A percentile compares a stretch with the other conserved stretches of the same genome.
These are phyloP conservation scores for Synodontis membranacea DNA, from an alignment of 2,113 vertebrate genomes.

Conservation along the genomic window DNA sequence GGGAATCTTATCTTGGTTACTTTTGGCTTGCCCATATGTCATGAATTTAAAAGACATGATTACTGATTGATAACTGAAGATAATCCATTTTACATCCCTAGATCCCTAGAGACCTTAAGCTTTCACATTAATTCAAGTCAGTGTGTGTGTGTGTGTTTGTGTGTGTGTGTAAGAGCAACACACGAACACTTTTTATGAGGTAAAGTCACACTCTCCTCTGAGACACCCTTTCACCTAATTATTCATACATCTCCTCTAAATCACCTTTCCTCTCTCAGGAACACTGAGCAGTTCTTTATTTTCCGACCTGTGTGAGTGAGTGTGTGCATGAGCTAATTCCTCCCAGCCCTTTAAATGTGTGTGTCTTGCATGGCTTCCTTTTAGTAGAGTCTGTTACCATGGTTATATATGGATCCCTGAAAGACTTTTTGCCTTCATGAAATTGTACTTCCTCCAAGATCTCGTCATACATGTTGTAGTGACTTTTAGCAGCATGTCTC, in stretches of 20 bases:
- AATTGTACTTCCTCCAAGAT: not conserved
- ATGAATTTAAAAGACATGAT: not conserved
- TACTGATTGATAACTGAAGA: not conserved
- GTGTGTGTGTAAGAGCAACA: not conserved
- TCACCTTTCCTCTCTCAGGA: slow-evolving; percentile 16
- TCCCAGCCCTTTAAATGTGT: not conserved
- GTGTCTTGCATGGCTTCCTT: slow-evolving; percentile 58
- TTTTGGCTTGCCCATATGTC: not conserved
- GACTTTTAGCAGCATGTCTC: not conserved
- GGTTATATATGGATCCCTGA: slow-evolving; percentile 60
- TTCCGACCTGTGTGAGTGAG: slow-evolving; percentile 53
- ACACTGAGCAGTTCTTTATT: slow-evolving; percentile 34
- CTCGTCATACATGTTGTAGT: not conserved
- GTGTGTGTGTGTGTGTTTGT: slow-evolving; percentile 2
- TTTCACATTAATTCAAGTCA: not conserved
- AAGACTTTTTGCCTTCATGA: slow-evolving; percentile 41
- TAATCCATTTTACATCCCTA: not conserved
- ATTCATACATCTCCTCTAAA: slow-evolving; percentile 27
- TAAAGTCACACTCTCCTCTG: slow-evolving; percentile 33
- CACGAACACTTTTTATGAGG: slow-evolving; percentile 18
- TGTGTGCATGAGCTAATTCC: not conserved
- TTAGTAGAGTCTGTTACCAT: slow-evolving; percentile 73
- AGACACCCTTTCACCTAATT: slow-evolving; percentile 5
- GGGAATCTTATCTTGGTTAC: not conserved
- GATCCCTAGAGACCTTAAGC: not conserved